Evolutionary conservation across 2,797 vertebrate genomes (phyloP).

Genomic region (Xiphorhynchus erythropygius): DNA sequence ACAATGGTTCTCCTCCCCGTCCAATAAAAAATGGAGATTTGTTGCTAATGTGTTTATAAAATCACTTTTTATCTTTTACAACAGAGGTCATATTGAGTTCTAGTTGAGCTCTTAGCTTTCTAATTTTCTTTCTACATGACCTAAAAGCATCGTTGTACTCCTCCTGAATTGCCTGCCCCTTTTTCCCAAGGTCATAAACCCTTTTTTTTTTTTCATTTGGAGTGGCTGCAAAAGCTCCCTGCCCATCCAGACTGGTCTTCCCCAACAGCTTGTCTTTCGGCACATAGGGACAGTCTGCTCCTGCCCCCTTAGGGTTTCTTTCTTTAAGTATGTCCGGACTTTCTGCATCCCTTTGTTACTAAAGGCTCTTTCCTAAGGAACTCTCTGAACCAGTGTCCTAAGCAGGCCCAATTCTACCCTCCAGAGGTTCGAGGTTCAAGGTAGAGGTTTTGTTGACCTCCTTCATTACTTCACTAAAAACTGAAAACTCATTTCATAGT

Average conservation of each 20-base stretch:
- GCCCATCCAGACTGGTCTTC: not conserved
- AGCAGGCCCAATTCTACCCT: not conserved
- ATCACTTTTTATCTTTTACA: not conserved
- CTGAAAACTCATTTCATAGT: not conserved
- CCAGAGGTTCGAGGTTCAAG: not conserved
- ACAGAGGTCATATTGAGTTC: not conserved
- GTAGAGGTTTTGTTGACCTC: not conserved
- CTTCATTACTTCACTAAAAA: not conserved
- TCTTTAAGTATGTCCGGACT: not conserved
- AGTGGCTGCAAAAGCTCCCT: too few relatives aligned
- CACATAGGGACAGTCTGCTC: not conserved
- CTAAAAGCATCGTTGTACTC: not conserved
- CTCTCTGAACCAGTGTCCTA: too few relatives aligned
- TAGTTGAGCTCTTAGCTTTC: not conserved
- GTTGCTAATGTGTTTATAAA: not conserved
- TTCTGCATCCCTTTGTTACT: not conserved
- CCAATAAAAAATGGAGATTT: not conserved
- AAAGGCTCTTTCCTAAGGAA: not conserved
- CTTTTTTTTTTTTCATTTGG: not conserved
- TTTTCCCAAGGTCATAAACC: not conserved
- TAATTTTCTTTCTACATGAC: not conserved
- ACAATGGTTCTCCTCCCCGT: not conserved
- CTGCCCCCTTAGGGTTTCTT: not conserved
- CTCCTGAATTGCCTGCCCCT: not conserved
- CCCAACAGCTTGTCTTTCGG: accelerated